Conservation (phyloP, 2,797 vertebrate genomes). For the Loris lydekkerianus region DNA sequence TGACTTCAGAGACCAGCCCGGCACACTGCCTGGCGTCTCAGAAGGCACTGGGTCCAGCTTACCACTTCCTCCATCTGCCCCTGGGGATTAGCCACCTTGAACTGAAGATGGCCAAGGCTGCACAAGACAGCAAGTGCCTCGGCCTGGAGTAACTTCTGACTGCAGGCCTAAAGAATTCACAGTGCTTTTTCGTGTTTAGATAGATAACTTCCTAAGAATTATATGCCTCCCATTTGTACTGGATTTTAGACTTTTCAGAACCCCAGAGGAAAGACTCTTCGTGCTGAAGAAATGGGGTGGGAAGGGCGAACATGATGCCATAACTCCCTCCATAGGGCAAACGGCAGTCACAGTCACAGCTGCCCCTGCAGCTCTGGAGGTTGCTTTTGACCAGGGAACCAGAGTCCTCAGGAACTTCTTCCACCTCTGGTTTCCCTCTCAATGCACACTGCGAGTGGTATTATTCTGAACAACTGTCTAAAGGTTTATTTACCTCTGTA, state of each 20-base stretch:
- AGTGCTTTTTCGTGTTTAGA: neutral
- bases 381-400: fast-evolving
- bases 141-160: neutral
- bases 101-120: neutral
- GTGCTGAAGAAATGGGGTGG: neutral
- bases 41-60: neutral
- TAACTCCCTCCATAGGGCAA: neutral
- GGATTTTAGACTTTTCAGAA: neutral
- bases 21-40: too few species aligned
- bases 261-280: neutral
- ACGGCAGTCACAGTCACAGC: neutral
- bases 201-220: neutral
- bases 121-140: neutral
- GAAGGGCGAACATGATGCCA: neutral
- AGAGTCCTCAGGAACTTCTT: neutral
- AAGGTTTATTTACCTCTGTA: neutral
- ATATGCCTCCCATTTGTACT: neutral
- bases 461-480: neutral
- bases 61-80: neutral
- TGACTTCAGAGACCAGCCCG: too few species aligned
- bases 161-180: neutral
- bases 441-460: fast-evolving
- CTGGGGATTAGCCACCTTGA: neutral
- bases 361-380: neutral
- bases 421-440: neutral